Base-by-base conservation (phyloP, 2,888 invertebrate genomes). In the Caenorhabditis sp. region DNA sequence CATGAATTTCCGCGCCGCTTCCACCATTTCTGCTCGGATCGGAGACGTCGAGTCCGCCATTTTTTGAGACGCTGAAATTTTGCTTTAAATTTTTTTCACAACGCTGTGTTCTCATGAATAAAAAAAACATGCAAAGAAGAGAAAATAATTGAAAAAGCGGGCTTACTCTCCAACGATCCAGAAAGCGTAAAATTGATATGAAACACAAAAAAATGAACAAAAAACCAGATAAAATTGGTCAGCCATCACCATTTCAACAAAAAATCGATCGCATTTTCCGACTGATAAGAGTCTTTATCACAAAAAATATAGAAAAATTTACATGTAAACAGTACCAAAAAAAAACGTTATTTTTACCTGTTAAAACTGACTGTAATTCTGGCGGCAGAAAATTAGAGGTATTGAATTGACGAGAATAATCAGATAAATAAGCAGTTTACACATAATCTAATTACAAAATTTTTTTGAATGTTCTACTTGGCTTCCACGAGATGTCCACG, bases 401-500 rank as follows among this genome's bases (percentile, higher is more conserved):
- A 35, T 2, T 7, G 9, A 35, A 35, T 46, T 3, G 24, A 7
- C 24, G 15, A 41, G 39, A 62, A 61, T 22, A 61, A 9, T 8
- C 17, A 30, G 2, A 58, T 56, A 58, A 50, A 58, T 58, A 68
- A 58, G n/a, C 17, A 26, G 45, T 55, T 52, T 53, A 43, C 52
- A 65, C 15, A 35, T n/a, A 41, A 13, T 55, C 26, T 55, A 50
- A 35, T 17, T 55, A 53, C 55, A 55, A 30, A 52, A n/a, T 45
- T 37, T 55, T 30, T 24, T 6, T 26, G 11, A 30, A 17, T 35
- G n/a, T 45, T 26, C 32, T 52, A 50, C 20, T 78, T 55, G 9
- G 65, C 48, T 32, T 74, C 65, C 53, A 82, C 75, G 20, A 86
- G 70, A 45, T 91, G 89, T 39, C 89, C 87, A 63, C 91, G 88